Percentiles rank a stretch among this genome's conserved stretches.
phyloP scores from a whole-genome alignment of 2,113 vertebrate species.

The Progne subis region DNA sequence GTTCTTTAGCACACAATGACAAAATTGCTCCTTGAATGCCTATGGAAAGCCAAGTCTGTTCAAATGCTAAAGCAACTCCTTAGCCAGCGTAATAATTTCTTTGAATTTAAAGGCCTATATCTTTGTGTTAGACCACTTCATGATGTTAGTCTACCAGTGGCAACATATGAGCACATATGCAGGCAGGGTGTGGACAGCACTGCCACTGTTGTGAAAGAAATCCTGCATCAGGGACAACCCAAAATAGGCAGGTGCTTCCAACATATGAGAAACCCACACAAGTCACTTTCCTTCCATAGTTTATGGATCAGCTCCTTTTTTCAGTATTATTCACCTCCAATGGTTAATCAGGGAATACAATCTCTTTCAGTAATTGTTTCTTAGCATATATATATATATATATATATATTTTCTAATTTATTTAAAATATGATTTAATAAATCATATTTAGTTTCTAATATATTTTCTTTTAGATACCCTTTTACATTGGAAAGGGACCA shows the following conservation, averaged over 20 bases:
- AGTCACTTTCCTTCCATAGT: neutral
- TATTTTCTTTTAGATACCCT: neutral
- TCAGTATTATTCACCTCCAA: neutral
- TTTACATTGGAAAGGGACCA: neutral
- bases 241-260: neutral
- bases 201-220: neutral
- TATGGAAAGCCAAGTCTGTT: neutral
- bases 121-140: neutral
- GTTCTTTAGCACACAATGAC: neutral
- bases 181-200: neutral
- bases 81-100: neutral
- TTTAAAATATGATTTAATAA: too few species aligned
- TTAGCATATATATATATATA: neutral
- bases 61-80: neutral
- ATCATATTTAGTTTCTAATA: too few species aligned
- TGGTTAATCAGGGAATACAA: neutral
- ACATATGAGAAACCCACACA: neutral
- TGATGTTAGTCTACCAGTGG: neutral
- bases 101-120: neutral
- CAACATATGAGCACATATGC: neutral
- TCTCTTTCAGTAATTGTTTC: neutral
- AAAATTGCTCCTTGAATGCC: neutral
- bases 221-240: neutral
- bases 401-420: neutral
- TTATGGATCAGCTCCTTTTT: neutral